Percentiles rank a stretch among this genome's conserved stretches.
phyloP scores from a whole-genome alignment of 2,797 vertebrate genomes.

The Phoxinus dragarum region DNA sequence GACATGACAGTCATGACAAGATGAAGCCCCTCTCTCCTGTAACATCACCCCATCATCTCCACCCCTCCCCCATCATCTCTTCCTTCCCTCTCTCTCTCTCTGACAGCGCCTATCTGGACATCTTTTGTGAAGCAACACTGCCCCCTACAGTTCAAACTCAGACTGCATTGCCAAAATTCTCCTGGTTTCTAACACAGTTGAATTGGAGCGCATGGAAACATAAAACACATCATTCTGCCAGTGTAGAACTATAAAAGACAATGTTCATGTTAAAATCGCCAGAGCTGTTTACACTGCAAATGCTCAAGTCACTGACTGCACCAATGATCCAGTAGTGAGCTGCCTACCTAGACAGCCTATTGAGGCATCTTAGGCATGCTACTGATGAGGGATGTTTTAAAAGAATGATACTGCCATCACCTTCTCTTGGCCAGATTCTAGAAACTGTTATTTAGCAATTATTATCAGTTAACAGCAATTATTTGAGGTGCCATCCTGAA shows the following conservation, averaged over 20 bases:
- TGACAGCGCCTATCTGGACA: background rate
- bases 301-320: background rate
- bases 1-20: slow-evolving; percentile 55
- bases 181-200: slow-evolving; percentile 16
- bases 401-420: background rate
- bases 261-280: slow-evolving; percentile 2
- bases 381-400: background rate
- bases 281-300: background rate
- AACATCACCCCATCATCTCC: slow-evolving; percentile 45
- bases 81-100: background rate
- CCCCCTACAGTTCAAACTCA: slow-evolving; percentile 36
- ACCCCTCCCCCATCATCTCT: slow-evolving; percentile 17
- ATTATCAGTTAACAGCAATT: background rate
- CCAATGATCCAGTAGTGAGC: background rate
- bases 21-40: slow-evolving; percentile 48
- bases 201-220: background rate
- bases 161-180: background rate
- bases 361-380: background rate
- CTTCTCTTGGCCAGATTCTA: background rate
- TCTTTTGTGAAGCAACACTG: slow-evolving; percentile 51
- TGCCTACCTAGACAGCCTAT: background rate
- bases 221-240: slow-evolving; percentile 5
- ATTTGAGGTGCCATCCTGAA: background rate
- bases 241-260: background rate
- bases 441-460: too few species aligned